Conservation (phyloP, 2,888 invertebrate species). For the Pyralis farinalis region DNA sequence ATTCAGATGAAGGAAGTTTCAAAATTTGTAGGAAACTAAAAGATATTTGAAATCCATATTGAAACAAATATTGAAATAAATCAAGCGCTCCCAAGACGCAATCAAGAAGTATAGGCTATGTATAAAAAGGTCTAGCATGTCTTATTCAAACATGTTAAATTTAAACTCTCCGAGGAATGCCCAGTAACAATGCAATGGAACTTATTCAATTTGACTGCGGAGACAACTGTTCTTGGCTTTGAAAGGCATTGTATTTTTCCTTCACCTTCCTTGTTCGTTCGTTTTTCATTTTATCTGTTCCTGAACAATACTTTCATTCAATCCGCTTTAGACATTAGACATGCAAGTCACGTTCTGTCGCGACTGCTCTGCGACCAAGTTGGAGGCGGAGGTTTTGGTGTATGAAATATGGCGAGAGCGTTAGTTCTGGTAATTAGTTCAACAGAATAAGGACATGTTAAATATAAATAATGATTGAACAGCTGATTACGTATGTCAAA, state of each 20-base stretch:
- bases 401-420: conserved; percentile 31
- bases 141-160: conserved; percentile 38
- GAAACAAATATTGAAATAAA: neutral
- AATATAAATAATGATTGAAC: no score
- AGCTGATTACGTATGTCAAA: no score
- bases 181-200: conserved; percentile 62
- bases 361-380: conserved; percentile 48
- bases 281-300: conserved; percentile 60
- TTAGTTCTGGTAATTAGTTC: neutral
- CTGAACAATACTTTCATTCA: conserved; percentile 72
- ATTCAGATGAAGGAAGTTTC: no score
- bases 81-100: neutral
- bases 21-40: no score
- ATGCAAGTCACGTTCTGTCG: conserved; percentile 66
- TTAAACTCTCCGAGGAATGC: conserved; percentile 41
- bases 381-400: conserved; percentile 28
- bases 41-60: no score
- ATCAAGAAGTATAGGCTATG: conserved; percentile 6
- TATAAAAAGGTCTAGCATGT: conserved; percentile 15
- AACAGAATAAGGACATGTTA: no score
- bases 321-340: conserved; percentile 58
- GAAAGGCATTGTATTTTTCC: conserved; percentile 57
- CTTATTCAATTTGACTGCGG: conserved; percentile 73
- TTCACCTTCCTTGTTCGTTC: conserved; percentile 45
- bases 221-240: conserved; percentile 68